These are phyloP conservation scores for Griposia aprilina DNA, from an alignment of 2,888 invertebrate species.

Conservation along the genomic window DNA sequence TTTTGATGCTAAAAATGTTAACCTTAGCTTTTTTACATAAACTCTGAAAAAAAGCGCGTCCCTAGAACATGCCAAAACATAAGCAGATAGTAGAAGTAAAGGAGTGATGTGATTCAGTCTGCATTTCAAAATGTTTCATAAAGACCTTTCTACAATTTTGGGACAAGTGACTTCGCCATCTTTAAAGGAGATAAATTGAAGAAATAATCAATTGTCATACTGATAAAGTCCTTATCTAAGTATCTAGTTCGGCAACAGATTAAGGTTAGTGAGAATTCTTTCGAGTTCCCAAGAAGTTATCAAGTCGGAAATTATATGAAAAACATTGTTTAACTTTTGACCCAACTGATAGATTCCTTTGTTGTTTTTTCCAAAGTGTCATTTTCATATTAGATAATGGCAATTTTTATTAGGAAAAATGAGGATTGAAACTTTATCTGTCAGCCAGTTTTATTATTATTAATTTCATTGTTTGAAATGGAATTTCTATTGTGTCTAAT, in stretches of 20 bases:
- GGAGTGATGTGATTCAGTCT: not conserved
- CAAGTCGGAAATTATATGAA: constrained; percentile 4
- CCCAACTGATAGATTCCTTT: not conserved
- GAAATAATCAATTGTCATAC: constrained; percentile 45
- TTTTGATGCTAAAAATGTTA: not conserved
- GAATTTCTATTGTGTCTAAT: not conserved
- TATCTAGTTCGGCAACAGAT: constrained; percentile 34
- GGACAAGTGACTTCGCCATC: not conserved
- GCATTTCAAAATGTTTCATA: not conserved
- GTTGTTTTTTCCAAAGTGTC: not conserved
- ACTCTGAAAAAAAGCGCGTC: not conserved
- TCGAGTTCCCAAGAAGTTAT: constrained; percentile 15
- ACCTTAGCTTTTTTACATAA: not conserved
- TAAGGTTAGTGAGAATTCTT: constrained; percentile 33
- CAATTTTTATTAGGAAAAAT: not conserved
- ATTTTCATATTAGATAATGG: not conserved
- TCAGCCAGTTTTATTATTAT: not conserved
- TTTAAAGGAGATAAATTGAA: constrained; percentile 52
- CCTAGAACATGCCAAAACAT: not conserved
- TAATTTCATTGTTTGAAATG: not conserved
- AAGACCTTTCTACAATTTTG: not conserved
- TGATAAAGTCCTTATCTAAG: constrained; percentile 57
- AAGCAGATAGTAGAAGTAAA: not conserved
- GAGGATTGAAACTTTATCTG: not conserved
- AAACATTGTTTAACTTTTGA: constrained; percentile 1